Base-by-base conservation (phyloP, 2,888 invertebrate genomes). In the Calameuta filiformis region DNA sequence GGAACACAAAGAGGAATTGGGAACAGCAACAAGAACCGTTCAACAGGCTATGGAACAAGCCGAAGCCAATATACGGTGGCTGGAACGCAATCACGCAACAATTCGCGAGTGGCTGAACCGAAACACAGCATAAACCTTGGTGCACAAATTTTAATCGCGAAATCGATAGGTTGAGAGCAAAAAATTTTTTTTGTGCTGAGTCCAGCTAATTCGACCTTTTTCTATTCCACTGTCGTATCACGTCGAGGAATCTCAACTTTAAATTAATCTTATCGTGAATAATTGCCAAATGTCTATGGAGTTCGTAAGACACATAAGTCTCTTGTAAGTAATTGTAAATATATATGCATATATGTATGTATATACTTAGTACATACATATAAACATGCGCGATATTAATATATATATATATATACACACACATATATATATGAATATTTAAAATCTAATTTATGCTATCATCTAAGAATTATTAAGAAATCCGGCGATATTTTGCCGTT, bases 21-120 rank as follows among this genome's bases (percentile, higher is more conserved):
- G 96, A 0, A 92, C 93, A 9, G 94, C 94, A 0, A 92, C 93
- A 1, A 92, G 97, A 81, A 95, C 96, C 0, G 94, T 96, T 0
- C 94, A 95, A 80, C 98, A 98, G 91, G 95, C 96, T 0, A 91
- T 97, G 12, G 98, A 98, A 88, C 94, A 95, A 76, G 95, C 95
- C 0, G 94, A 95, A 83, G 95, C 96, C 4, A 97, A 98, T 89
- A 95, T 97, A 0, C 94, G 95, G 83, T 98, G 98, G 98, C 95
- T 96, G 94, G 93, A 95, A 76, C 93, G 93, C 74, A 96, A 97
- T 92, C 96, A 96, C 88, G 92, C 94, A 76, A 93, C 94, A 3
- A 96, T 98, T 79, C 94, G 95, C 4, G 92, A 94, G 56, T 98
- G 98, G 98, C 91, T 98, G 12, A 83, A 85, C 15, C 85, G 83